Conservation (phyloP, 2,797 vertebrate genomes). For the Acrossocheilus wenchowensis region DNA sequence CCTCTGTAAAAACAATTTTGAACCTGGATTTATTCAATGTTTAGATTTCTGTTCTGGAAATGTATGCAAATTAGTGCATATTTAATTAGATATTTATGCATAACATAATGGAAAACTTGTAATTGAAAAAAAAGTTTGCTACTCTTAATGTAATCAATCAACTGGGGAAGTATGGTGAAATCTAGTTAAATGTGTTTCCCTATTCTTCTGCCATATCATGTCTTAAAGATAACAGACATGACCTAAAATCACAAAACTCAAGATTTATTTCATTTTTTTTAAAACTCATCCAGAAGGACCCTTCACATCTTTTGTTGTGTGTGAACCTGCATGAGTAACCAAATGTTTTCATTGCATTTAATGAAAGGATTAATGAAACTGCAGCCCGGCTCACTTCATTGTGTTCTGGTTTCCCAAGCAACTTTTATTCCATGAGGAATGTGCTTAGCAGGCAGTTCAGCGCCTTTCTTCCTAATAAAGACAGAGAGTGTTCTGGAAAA, state of each 20-base stretch:
- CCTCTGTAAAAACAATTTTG: too few relatives aligned
- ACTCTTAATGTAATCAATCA: too few relatives aligned
- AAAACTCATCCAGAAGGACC: too few relatives aligned
- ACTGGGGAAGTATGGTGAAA: background rate
- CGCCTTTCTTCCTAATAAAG: slow-evolving; percentile 55
- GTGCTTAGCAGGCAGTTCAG: background rate
- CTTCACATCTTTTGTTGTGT: background rate
- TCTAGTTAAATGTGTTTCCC: background rate
- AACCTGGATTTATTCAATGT: background rate
- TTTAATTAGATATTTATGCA: too few relatives aligned
- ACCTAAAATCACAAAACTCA: background rate
- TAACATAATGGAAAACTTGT: too few relatives aligned
- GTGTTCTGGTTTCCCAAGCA: background rate
- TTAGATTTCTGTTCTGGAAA: too few relatives aligned
- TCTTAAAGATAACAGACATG: background rate
- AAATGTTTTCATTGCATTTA: background rate
- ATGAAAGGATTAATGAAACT: background rate
- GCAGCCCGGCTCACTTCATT: background rate
- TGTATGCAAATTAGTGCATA: too few relatives aligned
- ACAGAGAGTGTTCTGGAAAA: slow-evolving; percentile 66
- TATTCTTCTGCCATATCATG: background rate
- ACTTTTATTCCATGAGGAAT: background rate
- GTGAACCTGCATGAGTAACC: background rate
- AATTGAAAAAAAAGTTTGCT: too few relatives aligned
- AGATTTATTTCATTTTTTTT: too few relatives aligned